phyloP scores from a whole-genome alignment of 2,888 invertebrate genomes.

The Belgica antarctica region DNA sequence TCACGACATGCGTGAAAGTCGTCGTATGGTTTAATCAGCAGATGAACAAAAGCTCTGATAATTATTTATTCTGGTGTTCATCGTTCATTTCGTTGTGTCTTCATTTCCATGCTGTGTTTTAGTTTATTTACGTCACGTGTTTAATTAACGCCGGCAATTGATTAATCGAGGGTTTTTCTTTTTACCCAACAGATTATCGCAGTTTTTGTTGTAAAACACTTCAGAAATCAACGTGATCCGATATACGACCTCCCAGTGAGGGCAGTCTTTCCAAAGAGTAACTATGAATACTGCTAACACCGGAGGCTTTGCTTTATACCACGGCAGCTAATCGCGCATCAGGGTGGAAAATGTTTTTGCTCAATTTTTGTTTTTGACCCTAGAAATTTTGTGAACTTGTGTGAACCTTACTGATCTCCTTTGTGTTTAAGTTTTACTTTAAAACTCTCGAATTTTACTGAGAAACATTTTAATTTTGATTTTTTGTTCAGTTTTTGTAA shows the following conservation, averaged over 20 bases:
- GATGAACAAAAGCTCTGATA: not conserved
- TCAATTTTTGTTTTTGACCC: not conserved
- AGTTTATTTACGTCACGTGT: not conserved
- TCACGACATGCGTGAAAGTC: slow-evolving; percentile 2
- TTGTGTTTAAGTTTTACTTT: slow-evolving; percentile 7
- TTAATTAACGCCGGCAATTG: not conserved
- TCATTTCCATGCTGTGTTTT: not conserved
- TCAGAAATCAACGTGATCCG: slow-evolving; percentile 77
- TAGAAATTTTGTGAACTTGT: not conserved
- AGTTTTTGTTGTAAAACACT: slow-evolving; percentile 74
- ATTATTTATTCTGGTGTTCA: not conserved
- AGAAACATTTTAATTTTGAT: not conserved
- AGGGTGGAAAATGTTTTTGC: not conserved
- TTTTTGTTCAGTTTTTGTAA: not conserved
- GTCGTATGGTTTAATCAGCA: not conserved
- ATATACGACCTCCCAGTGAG: slow-evolving; percentile 66
- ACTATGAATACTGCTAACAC: slow-evolving; percentile 52
- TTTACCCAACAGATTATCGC: slow-evolving; percentile 74
- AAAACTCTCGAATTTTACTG: too few species aligned
- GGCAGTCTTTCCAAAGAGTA: slow-evolving; percentile 64
- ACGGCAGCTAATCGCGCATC: not conserved
- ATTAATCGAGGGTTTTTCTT: slow-evolving; percentile 44
- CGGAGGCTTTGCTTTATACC: not conserved
- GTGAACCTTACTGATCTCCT: slow-evolving; percentile 3
- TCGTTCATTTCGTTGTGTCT: not conserved